Evolutionary conservation across 2,113 vertebrate species (phyloP).

Genomic region (Plotosus lineatus): DNA sequence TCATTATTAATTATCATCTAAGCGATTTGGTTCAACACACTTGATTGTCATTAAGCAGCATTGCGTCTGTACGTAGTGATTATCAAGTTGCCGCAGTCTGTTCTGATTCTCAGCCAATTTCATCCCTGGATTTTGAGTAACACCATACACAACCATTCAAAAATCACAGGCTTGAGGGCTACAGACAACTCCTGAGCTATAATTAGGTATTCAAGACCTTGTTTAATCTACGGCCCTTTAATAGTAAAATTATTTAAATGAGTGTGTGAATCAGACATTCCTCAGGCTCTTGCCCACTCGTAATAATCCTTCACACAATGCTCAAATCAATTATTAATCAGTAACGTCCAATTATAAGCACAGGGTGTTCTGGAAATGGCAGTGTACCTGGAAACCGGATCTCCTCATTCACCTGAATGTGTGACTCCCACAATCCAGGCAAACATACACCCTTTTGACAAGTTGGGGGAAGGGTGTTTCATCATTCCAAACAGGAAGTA

Average conservation of each 20-base stretch:
- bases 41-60: neutral
- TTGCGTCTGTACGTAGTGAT: neutral
- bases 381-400: slow-evolving; percentile 3
- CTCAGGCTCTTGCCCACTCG: neutral
- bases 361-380: neutral
- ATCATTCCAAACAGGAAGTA: neutral
- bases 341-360: neutral
- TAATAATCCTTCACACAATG: neutral
- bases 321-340: slow-evolving; percentile 14
- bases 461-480: no score
- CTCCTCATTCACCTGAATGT: neutral
- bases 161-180: neutral
- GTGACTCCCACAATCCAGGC: neutral
- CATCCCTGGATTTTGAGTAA: neutral
- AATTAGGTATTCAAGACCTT: neutral
- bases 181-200: neutral
- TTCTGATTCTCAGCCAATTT: neutral
- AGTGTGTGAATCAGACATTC: neutral
- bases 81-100: neutral
- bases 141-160: neutral
- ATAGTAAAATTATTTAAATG: neutral
- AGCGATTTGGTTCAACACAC: neutral
- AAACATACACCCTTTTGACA: neutral
- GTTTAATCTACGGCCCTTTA: neutral
- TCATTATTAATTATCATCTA: neutral